Conservation (phyloP, 2,113 vertebrate genomes). For the Chaetura pelagica region DNA sequence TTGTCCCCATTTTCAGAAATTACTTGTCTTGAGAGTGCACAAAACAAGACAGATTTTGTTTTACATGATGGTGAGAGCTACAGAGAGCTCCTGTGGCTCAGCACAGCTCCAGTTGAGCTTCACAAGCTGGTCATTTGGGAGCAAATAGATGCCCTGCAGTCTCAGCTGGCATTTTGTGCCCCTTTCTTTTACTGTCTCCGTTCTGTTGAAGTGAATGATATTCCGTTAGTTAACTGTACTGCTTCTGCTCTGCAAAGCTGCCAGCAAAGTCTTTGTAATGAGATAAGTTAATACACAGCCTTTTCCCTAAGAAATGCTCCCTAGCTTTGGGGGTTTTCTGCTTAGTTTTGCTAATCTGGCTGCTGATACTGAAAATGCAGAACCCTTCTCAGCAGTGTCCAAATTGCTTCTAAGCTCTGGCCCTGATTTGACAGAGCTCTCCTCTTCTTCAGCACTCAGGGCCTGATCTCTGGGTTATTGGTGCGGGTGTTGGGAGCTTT, state of each 20-base stretch:
- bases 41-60: not conserved
- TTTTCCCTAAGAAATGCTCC: conserved; percentile 8
- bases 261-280: conserved; percentile 42
- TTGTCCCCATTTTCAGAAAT: not conserved
- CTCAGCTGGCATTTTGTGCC: conserved; percentile 60
- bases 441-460: not conserved
- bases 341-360: conserved; percentile 36
- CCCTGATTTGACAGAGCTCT: not conserved
- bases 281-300: conserved; percentile 43
- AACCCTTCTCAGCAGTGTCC: not conserved
- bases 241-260: conserved; percentile 45
- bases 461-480: not conserved
- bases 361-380: not conserved
- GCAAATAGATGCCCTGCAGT: conserved; percentile 43
- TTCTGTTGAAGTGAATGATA: conserved; percentile 57
- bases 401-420: not conserved
- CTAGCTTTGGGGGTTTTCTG: conserved; percentile 37
- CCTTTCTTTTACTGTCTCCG: conserved; percentile 59
- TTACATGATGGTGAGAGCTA: not conserved
- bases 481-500: not conserved
- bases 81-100: conserved; percentile 48
- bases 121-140: conserved; percentile 28
- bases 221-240: conserved; percentile 28
- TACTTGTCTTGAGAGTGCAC: not conserved
- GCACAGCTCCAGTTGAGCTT: not conserved